Base-by-base conservation (phyloP, 2,888 invertebrate species). In the Melieria omissa region DNA sequence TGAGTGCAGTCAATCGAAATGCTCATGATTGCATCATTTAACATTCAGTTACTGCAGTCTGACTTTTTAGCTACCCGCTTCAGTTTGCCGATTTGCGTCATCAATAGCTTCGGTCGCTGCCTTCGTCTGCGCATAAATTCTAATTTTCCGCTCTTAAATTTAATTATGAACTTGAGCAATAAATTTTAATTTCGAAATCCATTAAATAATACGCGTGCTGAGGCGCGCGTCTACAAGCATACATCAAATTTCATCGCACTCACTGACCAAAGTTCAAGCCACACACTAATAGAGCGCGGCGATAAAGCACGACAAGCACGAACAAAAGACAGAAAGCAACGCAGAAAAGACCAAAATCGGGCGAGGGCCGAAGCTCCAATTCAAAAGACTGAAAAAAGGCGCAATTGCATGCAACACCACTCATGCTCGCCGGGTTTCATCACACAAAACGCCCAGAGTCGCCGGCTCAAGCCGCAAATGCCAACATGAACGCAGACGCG, bases 111-210 rank as follows among this genome's bases (percentile, higher is more conserved):
- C 29, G 29, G 2, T 29, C 29, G 29, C 29, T 29, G 29, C 29
- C 29, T 29, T 29, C 3, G 29, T 29, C 29, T 29, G 29, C 29
- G 29, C 29, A 29, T 29, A 29, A 29, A 29, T 29, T 29, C 29
- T 2, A 29, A 29, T 29, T 29, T 2, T 29, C 29, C 29, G 29
- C 29, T 29, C 29, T 29, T 29, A 29, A 29, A 29, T 29, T 29
- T 52, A 52, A 12, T 9, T 49, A 49, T 52, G 52, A 52, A 9
- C 52, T 52, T 52, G 42, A 9, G 60, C 9, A 60, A 42, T 60
- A 69, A 69, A 47, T 68, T 70, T 63, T 63, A 52, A 55, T n/a
- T 16, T 58, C 5, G 61, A 9, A 9, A 41, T 14, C 52, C 5
- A 52, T 52, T 52, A 52, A 52, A 52, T n/a, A n/a, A 52, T 52